Conservation (phyloP, 2,113 vertebrate genomes). For the Hiodon tergisus region DNA sequence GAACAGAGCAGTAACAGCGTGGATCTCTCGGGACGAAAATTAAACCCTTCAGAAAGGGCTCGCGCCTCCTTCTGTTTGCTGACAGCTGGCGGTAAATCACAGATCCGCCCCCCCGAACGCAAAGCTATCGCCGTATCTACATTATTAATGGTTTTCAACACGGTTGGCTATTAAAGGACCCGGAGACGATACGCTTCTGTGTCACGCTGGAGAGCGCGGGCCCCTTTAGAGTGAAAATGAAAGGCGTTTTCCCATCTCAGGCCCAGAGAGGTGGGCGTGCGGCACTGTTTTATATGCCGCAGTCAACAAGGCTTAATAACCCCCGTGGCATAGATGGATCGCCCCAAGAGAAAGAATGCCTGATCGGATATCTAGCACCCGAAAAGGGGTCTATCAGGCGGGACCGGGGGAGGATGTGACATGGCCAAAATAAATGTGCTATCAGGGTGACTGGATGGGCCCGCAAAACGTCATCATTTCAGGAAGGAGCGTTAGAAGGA, state of each 20-base stretch:
- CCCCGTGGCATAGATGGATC: slow-evolving; percentile 62
- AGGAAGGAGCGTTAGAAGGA: slow-evolving; percentile 11
- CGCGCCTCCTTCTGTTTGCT: slow-evolving; percentile 6
- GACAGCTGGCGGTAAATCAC: slow-evolving; percentile 47
- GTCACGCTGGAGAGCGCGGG: slow-evolving; percentile 39
- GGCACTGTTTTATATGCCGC: slow-evolving; percentile 55
- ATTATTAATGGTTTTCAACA: slow-evolving; percentile 49
- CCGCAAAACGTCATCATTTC: slow-evolving; percentile 29
- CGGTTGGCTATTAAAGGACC: slow-evolving; percentile 44
- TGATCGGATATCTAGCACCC: slow-evolving; percentile 41
- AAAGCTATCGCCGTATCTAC: slow-evolving; percentile 33
- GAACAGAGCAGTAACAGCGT: slow-evolving; percentile 28
- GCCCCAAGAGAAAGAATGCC: slow-evolving; percentile 45
- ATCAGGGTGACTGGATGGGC: slow-evolving; percentile 37
- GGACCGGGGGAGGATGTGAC: slow-evolving; percentile 37
- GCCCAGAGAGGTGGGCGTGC: slow-evolving; percentile 26
- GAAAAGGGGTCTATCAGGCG: slow-evolving; percentile 50
- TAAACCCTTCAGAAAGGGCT: slow-evolving; percentile 6
- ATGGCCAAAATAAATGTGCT: slow-evolving; percentile 42
- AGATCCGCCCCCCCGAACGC: slow-evolving; percentile 18
- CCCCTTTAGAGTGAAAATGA: slow-evolving; percentile 36
- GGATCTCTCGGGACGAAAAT: slow-evolving; percentile 27
- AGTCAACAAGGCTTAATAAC: slow-evolving; percentile 66
- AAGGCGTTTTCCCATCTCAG: slow-evolving; percentile 39
- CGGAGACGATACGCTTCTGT: slow-evolving; percentile 42